These are phyloP conservation scores for Drosophila prolongata DNA, from an alignment of 2,888 invertebrate genomes.

Conservation along the genomic window DNA sequence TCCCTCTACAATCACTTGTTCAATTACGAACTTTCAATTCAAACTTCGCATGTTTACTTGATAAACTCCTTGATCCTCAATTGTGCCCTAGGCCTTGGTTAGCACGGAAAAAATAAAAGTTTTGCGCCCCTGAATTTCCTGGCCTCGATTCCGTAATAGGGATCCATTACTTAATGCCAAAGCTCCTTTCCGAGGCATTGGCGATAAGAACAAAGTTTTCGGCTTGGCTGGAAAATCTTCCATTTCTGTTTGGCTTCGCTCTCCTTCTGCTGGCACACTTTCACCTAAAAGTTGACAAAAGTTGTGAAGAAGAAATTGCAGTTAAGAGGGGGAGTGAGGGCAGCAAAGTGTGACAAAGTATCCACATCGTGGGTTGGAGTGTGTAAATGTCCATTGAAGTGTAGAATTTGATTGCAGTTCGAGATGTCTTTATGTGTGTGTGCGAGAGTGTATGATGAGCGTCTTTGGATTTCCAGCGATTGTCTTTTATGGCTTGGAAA, in stretches of 20 bases:
- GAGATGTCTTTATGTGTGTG: conserved; percentile 76
- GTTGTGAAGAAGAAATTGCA: conserved; percentile 49
- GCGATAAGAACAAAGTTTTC: conserved; percentile 59
- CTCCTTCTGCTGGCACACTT: conserved; percentile 52
- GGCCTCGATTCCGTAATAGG: conserved; percentile 52
- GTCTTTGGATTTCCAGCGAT: conserved; percentile 61
- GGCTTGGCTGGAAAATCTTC: conserved; percentile 40
- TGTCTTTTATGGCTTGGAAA: conserved; percentile 81
- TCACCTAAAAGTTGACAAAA: conserved; percentile 69
- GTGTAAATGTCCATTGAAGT: conserved; percentile 76
- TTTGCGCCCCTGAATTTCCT: conserved; percentile 15
- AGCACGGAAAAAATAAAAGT: conserved; percentile 22
- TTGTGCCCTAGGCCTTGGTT: conserved; percentile 33
- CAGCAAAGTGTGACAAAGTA: conserved; percentile 74
- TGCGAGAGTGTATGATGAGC: conserved; percentile 56
- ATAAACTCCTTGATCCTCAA: conserved; percentile 32
- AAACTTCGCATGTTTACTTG: conserved; percentile 3
- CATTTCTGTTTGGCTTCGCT: conserved; percentile 39
- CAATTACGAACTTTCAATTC: conserved; percentile 7
- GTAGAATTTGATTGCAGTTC: conserved; percentile 83
- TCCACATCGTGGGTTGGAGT: conserved; percentile 13
- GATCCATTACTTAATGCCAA: conserved; percentile 72
- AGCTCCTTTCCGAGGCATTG: conserved; percentile 53
- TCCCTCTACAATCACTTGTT: background rate
- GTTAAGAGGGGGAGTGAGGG: conserved; percentile 27